Base-by-base conservation (phyloP, 2,888 invertebrate species). In the Diadromus collaris region DNA sequence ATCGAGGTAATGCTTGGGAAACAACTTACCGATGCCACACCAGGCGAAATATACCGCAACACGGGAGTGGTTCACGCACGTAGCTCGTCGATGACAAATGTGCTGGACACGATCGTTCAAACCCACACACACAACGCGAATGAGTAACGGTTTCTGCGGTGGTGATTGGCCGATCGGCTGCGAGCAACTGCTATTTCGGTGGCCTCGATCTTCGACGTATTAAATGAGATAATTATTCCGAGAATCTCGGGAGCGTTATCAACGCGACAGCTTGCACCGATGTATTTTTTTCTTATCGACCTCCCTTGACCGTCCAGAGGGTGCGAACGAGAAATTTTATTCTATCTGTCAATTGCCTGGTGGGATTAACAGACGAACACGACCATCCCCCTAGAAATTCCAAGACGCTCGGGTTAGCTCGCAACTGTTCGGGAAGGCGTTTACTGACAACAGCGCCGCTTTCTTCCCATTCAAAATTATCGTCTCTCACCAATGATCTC, bases 11-110 rank as follows among this genome's bases (percentile, higher is more conserved):
- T 65, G 16, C 6, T 41, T 5, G 21, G 41, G n/a, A 16, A 77
- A 83, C 74, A 70, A 84, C 84, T 85, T 83, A 85, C 85, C 83
- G 63, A 80, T 69, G 69, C 78, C 58, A 58, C 54, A 68, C 68
- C 58, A 69, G 19, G 29, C 56, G 21, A 58, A 48, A 65, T 79
- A 83, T 81, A 80, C 83, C 77, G 80, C 77, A 80, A 83, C 81
- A 82, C 86, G 84, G 85, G 85, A 87, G 86, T 86, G 86, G 86
- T 86, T 85, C 51, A 79, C 84, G 83, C 83, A 84, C 86, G 83
- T 81, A 84, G 81, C 38, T 38, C 76, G 67, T 76, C 71, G 79
- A 86, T 87, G 88, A 88, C 86, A 86, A 88, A 88, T 85, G 87
- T 88, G 81, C 82, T 82, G 82, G 51, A 51, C 38, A 63, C 68